A percentile compares a stretch with the other conserved stretches of the same genome.
Conservation (phyloP, 2,113 vertebrate species). For the Agelaius tricolor region DNA sequence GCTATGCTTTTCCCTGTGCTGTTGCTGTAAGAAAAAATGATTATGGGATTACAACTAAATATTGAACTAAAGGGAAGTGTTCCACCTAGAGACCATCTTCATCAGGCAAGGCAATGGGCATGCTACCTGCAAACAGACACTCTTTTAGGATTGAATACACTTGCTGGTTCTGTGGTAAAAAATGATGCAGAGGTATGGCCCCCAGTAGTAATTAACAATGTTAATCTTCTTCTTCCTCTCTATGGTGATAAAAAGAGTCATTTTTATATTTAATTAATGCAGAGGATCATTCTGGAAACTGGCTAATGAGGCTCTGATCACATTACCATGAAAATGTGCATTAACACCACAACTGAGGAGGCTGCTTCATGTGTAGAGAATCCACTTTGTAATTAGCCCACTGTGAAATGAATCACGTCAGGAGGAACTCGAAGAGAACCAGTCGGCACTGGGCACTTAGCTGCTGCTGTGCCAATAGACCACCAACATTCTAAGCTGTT, state of each 20-base stretch:
- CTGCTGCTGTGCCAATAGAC: conserved; percentile 72
- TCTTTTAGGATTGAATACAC: not conserved
- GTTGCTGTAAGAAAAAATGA: conserved; percentile 41
- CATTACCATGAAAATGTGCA: conserved; percentile 88
- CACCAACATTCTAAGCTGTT: conserved; percentile 61
- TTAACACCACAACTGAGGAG: conserved; percentile 79
- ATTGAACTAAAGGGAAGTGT: conserved; percentile 76
- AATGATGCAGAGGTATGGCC: conserved; percentile 68
- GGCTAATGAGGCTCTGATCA: conserved; percentile 94
- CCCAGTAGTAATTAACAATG: conserved; percentile 79
- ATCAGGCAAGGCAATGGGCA: conserved; percentile 10
- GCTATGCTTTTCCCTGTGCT: not conserved
- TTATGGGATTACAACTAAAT: conserved; percentile 50
- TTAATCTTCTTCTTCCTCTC: conserved; percentile 80
- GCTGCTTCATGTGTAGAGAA: conserved; percentile 80
- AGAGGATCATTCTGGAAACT: conserved; percentile 89
- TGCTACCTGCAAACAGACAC: not conserved
- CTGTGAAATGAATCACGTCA: conserved; percentile 79
- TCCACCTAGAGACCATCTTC: conserved; percentile 78
- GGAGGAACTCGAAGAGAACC: conserved; percentile 64
- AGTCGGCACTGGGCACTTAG: conserved; percentile 63
- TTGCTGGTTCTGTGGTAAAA: conserved; percentile 54
- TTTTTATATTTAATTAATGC: conserved; percentile 95
- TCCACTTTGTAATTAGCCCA: conserved; percentile 86
- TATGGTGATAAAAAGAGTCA: conserved; percentile 83